phyloP scores from a whole-genome alignment of 2,888 invertebrate species.

The Cryptophagus acutangulus region DNA sequence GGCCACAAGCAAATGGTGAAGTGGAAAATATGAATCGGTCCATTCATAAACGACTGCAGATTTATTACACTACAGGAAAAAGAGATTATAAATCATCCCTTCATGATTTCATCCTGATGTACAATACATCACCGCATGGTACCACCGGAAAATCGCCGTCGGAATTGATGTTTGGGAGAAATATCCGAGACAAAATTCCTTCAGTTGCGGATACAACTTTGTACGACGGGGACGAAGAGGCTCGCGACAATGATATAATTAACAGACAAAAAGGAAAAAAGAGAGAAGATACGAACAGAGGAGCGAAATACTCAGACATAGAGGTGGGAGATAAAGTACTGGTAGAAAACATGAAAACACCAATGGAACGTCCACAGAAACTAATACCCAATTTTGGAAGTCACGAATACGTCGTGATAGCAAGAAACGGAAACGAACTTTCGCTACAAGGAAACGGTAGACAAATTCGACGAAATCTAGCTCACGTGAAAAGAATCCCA shows the following conservation, averaged over 20 bases:
- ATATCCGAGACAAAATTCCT: slow-evolving; percentile 6
- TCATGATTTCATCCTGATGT: slow-evolving; percentile 4
- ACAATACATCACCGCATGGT: slow-evolving; percentile 7
- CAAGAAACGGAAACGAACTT: too few relatives aligned
- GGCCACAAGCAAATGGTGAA: slow-evolving; percentile 22
- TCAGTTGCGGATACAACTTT: neutral
- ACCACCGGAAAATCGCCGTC: slow-evolving; percentile 8
- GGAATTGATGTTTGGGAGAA: slow-evolving; percentile 7
- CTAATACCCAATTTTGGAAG: too few relatives aligned
- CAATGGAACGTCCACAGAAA: too few relatives aligned
- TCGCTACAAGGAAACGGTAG: too few relatives aligned
- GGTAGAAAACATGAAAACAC: too few relatives aligned
- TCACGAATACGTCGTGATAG: too few relatives aligned
- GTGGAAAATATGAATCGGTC: slow-evolving; percentile 8
- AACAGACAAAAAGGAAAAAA: slow-evolving; percentile 7
- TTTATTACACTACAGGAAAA: slow-evolving; percentile 6
- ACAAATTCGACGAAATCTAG: too few relatives aligned
- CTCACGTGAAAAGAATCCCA: too few relatives aligned
- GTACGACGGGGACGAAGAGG: slow-evolving; percentile 4
- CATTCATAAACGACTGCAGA: slow-evolving; percentile 5
- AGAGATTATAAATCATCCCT: neutral
- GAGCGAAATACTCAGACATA: too few relatives aligned
- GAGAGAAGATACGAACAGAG: slow-evolving; percentile 1
- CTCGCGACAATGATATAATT: slow-evolving; percentile 5
- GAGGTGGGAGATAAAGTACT: too few relatives aligned